Percentiles rank a stretch among this genome's conserved stretches.
These are phyloP conservation scores for Chymomyza procnemis DNA, from an alignment of 2,888 invertebrate species.

Conservation along the genomic window DNA sequence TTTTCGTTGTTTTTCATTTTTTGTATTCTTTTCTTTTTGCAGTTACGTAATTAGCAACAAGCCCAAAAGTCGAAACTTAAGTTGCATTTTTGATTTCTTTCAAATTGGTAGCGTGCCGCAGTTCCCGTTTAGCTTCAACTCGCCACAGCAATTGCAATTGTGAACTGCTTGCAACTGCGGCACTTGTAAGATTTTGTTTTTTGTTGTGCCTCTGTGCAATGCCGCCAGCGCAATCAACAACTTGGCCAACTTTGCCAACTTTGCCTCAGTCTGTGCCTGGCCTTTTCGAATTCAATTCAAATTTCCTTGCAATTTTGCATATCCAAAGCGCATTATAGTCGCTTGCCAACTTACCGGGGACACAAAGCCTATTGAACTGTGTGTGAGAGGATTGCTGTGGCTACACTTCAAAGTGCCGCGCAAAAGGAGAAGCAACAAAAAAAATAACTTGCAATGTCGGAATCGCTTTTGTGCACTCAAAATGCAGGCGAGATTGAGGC, in stretches of 20 bases:
- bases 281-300: conserved; percentile 76
- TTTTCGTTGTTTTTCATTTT: neutral
- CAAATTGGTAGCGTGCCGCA: conserved; percentile 66
- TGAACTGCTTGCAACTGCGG: neutral
- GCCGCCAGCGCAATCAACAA: conserved; percentile 56
- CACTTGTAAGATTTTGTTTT: neutral
- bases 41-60: conserved; percentile 68
- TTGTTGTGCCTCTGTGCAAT: conserved; percentile 8
- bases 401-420: conserved; percentile 9
- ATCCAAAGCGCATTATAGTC: conserved; percentile 73
- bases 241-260: conserved; percentile 38
- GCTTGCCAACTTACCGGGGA: conserved; percentile 71
- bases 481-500: conserved; percentile 52
- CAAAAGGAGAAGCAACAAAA: neutral
- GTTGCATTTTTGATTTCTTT: conserved; percentile 70
- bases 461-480: conserved; percentile 36
- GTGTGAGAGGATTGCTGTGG: neutral
- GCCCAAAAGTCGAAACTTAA: conserved; percentile 29
- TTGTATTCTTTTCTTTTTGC: conserved; percentile 41
- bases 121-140: conserved; percentile 5
- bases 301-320: conserved; percentile 77
- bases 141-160: conserved; percentile 16
- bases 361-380: conserved; percentile 72
- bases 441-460: neutral
- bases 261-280: conserved; percentile 5